A percentile compares a stretch with the other conserved stretches of the same genome.
Evolutionary conservation across 2,888 invertebrate genomes (phyloP).

Genomic region (Drosophila tripunctata): DNA sequence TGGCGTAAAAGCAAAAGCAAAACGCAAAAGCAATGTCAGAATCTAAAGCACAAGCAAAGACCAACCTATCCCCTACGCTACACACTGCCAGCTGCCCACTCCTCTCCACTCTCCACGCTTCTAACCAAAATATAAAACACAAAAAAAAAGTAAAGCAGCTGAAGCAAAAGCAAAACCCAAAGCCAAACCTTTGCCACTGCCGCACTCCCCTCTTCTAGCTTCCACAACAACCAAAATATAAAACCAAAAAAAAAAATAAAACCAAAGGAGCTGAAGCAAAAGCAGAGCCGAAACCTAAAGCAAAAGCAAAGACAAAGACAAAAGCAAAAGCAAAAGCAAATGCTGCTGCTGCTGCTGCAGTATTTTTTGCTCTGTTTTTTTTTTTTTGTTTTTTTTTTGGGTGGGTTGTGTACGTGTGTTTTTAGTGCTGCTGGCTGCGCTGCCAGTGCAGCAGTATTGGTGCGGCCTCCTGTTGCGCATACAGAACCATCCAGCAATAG

Average conservation of each 20-base stretch:
- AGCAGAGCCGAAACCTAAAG: slow-evolving; percentile 39
- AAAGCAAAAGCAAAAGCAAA: slow-evolving; percentile 39
- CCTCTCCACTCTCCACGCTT: no score
- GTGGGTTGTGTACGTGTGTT: background rate
- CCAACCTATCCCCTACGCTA: no score
- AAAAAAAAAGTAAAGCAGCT: no score
- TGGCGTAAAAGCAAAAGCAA: no score
- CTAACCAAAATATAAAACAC: no score
- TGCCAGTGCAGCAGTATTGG: slow-evolving; percentile 44
- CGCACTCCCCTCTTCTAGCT: background rate
- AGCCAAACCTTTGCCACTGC: no score
- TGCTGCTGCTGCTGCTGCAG: slow-evolving; percentile 2
- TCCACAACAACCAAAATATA: background rate
- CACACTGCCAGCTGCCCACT: no score
- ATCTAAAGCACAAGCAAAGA: no score
- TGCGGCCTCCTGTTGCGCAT: slow-evolving; percentile 74
- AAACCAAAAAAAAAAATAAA: slow-evolving; percentile 12
- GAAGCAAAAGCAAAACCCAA: no score
- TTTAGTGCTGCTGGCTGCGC: slow-evolving; percentile 18
- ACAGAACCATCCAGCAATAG: slow-evolving; percentile 20
- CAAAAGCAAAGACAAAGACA: slow-evolving; percentile 33
- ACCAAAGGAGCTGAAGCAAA: no score
- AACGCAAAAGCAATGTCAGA: no score
- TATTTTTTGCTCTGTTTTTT: slow-evolving; percentile 1
- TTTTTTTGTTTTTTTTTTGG: background rate